Base-by-base conservation (phyloP, 2,888 invertebrate species). In the Coenonympha glycerion region DNA sequence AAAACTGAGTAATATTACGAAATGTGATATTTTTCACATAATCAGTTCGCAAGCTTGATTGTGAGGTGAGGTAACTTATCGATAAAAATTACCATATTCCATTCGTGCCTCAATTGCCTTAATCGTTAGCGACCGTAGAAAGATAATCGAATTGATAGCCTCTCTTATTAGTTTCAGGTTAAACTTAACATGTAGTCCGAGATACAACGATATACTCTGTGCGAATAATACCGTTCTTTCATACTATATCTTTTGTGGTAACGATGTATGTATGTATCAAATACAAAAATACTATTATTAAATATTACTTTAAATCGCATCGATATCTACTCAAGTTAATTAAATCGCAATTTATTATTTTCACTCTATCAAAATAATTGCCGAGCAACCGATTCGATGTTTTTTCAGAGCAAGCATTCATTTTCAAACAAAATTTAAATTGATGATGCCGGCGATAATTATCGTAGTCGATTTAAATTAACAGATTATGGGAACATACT, bases 341-440 rank as follows among this genome's bases (percentile, higher is more conserved):
- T 22, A 26, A 28, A 19, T 40, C 13, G 11, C 41, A 16, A 41
- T 33, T 40, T 19, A 40, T 45, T 16, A 34, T 45, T 39, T 30
- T 37, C 24, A 15, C 44, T 36, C 39, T 55, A 55, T 55, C 55
- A 55, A 49, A 55, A 52, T 55, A 50, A 52, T 55, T 52, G 49
- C 41, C 40, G 22, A 26, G 47, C 45, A 15, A 49, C 50, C 37
- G 53, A 48, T 30, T 52, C 53, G 49, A n/a, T 60, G 59, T 61
- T 61, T 60, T 58, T 57, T 47, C 54, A 37, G 52, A 31, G 50
- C 46, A 51, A 41, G 52, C 54, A 58, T 56, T 58, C 53, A 50
- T 39, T 50, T 51, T 48, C 62, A 65, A 67, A 68, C 63, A 67
- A 62, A 68, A 72, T 75, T 74, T 68, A 65, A 66, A 71, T 69